Percentiles rank a stretch among this genome's conserved stretches.
These are phyloP conservation scores for Drosophila cognata DNA, from an alignment of 2,888 invertebrate species.

Conservation along the genomic window DNA sequence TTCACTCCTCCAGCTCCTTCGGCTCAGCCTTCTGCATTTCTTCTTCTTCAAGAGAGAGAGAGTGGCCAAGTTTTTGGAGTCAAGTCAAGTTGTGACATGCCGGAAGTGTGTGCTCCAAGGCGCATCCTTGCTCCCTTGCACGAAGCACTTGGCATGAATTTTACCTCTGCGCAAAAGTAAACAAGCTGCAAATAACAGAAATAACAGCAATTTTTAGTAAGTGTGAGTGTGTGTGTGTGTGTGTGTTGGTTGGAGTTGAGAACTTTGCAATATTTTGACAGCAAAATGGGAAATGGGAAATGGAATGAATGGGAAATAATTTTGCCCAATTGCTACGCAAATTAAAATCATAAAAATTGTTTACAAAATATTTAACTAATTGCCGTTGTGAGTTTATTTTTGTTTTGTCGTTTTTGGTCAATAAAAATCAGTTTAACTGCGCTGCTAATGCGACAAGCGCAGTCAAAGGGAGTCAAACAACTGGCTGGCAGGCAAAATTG, in stretches of 20 bases:
- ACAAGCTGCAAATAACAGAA: conserved; percentile 48
- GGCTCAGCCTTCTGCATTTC: not conserved
- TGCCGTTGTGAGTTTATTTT: conserved; percentile 2
- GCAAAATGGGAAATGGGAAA: too few relatives aligned
- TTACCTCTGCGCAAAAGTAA: conserved; percentile 50
- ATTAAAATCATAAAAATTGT: conserved; percentile 37
- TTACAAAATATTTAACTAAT: conserved; percentile 46
- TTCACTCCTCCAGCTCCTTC: not conserved
- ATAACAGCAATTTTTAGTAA: conserved; percentile 38
- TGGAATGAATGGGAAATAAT: conserved; percentile 21
- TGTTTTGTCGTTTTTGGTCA: conserved; percentile 6
- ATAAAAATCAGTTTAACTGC: conserved; percentile 66
- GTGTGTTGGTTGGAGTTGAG: conserved; percentile 6
- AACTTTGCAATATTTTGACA: conserved; percentile 29
- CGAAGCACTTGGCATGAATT: conserved; percentile 53
- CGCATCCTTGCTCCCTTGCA: conserved; percentile 29
- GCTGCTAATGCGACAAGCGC: conserved; percentile 63
- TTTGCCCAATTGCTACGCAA: conserved; percentile 26
- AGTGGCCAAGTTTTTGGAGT: conserved; percentile 47
- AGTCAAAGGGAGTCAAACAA: conserved; percentile 38
- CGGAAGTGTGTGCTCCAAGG: conserved; percentile 64
- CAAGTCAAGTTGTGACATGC: conserved; percentile 53
- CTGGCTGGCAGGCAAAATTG: conserved; percentile 16
- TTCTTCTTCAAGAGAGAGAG: not conserved
- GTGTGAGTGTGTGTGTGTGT: not conserved